phyloP scores from a whole-genome alignment of 2,888 invertebrate genomes.

The Eucriotettix oculatus region DNA sequence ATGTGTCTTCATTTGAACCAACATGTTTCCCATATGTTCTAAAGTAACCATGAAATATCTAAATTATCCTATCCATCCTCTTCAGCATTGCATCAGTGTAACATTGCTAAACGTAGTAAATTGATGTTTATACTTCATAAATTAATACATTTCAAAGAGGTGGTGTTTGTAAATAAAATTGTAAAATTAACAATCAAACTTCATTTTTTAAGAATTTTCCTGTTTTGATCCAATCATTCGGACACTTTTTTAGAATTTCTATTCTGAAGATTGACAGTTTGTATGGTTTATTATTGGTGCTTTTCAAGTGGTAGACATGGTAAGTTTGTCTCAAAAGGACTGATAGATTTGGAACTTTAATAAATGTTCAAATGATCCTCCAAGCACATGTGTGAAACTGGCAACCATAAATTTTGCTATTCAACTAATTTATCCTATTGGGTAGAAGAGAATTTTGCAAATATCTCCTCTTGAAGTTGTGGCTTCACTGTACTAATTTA shows the following conservation, averaged over 20 bases:
- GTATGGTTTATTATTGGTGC: too few species aligned
- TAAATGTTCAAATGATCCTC: too few species aligned
- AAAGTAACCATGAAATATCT: not conserved
- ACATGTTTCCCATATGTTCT: not conserved
- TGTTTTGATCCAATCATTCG: not conserved
- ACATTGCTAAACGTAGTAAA: constrained; percentile 8
- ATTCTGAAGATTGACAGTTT: too few species aligned
- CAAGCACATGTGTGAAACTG: too few species aligned
- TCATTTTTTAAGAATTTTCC: not conserved
- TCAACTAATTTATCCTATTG: too few species aligned
- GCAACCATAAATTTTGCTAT: too few species aligned
- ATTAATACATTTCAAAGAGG: constrained; percentile 14
- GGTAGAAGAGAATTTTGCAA: too few species aligned
- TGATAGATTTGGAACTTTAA: too few species aligned
- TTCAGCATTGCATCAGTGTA: constrained; percentile 5
- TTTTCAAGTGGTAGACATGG: too few species aligned
- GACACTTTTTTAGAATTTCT: not conserved
- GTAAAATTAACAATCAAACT: constrained; percentile 14
- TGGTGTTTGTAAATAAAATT: constrained; percentile 21
- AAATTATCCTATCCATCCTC: constrained; percentile 1
- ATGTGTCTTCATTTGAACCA: not conserved
- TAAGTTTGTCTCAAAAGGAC: too few species aligned
- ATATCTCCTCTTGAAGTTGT: too few species aligned
- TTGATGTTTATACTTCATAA: constrained; percentile 10
- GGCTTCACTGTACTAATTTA: too few species aligned